These are phyloP conservation scores for Pheosia gnoma DNA, from an alignment of 2,888 invertebrate species.

Conservation along the genomic window DNA sequence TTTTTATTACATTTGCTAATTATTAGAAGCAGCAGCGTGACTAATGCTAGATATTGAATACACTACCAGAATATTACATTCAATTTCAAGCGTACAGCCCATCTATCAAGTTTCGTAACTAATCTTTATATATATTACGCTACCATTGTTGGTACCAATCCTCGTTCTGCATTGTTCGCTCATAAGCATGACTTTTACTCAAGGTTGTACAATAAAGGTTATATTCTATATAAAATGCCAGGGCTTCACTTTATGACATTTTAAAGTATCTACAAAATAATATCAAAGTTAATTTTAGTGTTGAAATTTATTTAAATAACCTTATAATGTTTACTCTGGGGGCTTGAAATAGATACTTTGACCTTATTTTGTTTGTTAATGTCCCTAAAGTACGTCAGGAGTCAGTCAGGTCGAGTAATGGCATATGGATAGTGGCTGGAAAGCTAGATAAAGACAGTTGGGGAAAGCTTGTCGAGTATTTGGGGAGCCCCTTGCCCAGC, in stretches of 20 bases:
- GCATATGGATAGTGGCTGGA: too few relatives aligned
- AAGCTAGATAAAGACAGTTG: too few relatives aligned
- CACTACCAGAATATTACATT: constrained; percentile 25
- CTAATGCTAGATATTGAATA: constrained; percentile 32
- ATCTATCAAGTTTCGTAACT: constrained; percentile 47
- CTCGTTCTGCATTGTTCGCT: constrained; percentile 40
- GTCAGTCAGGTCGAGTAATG: too few relatives aligned
- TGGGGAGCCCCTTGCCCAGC: too few relatives aligned
- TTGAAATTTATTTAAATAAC: constrained; percentile 3
- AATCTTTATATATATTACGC: constrained; percentile 39
- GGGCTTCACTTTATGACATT: constrained; percentile 35
- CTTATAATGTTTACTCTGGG: not conserved
- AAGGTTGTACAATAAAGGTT: constrained; percentile 39
- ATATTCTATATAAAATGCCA: constrained; percentile 34
- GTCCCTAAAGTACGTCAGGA: not conserved
- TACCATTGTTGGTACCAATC: constrained; percentile 39
- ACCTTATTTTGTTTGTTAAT: not conserved
- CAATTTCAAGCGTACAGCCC: constrained; percentile 31
- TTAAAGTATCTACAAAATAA: constrained; percentile 24
- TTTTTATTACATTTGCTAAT: not conserved
- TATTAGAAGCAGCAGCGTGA: constrained; percentile 15
- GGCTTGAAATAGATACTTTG: not conserved
- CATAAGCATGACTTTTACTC: constrained; percentile 42
- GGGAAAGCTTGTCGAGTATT: too few relatives aligned
- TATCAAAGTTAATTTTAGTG: constrained; percentile 1